Evolutionary conservation across 2,797 vertebrate species (phyloP), one percentile per base, ranked within the genome.

Genomic region (Corythornis leucogaster): DNA sequence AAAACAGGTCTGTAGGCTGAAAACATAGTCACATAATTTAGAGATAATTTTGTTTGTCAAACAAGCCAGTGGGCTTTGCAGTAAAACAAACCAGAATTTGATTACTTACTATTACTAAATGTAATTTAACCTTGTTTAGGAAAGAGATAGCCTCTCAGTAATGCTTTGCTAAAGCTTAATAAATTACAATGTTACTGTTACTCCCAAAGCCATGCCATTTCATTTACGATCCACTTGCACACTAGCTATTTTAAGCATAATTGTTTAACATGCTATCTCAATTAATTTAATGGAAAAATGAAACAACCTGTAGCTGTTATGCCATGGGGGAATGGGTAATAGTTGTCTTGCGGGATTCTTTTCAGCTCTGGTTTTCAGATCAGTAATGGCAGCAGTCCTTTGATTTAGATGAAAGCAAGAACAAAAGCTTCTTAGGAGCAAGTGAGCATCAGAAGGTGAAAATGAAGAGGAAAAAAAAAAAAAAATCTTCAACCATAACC

Each of bases 351-450:
- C 46, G 77, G 55, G 61, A 59, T 69, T 77, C 43, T 48, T 95
- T 92, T 90, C 79, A 66, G 2, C 12, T 80, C 28, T 25, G 85
- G 46, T 64, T 92, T 91, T 93, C 28, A 80, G 31, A 80, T 67
- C 67, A 77, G 75, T 71, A 80, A 63, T 74, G 61, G 50, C 80
- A 88, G 40, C 43, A 64, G 58, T 67, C 31, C 78, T 94, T 96
- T 92, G 86, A 91, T 95, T 75, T 82, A 91, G 69, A 93, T 94
- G 73, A 94, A 96, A 94, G 81, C 9, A 62, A 88, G 67, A 93
- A 79, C 59, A 86, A 81, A 93, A 90, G 53, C 66, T 82, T 69
- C 61, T 79, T 53, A 55, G 69, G 58, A 93, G 57, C 31, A 82
- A 85, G 71, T 80, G 30, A 80, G 78, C 92, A 40, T 82, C 71